Evolutionary conservation across 2,888 invertebrate species (phyloP).

Genomic region (Ecdyonurus torrentis): DNA sequence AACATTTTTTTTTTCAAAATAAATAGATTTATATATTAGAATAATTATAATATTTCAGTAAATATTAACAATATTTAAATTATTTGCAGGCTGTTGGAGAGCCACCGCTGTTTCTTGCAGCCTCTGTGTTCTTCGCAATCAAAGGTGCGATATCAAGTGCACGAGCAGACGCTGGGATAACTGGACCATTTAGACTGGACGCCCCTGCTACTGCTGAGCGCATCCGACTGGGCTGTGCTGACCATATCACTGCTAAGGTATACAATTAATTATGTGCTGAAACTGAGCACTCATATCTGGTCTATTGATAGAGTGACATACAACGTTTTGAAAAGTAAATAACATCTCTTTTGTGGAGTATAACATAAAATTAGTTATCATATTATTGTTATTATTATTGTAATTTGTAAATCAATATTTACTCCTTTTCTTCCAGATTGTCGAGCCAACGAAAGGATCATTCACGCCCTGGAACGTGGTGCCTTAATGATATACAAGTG

Average conservation of each 20-base stretch:
- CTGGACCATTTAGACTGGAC: conserved; percentile 20
- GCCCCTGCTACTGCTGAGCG: conserved; percentile 31
- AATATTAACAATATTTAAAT: neutral
- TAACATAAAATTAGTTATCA: too few species aligned
- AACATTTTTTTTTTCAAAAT: too few species aligned
- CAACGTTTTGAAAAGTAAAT: too few species aligned
- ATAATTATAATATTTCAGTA: too few species aligned
- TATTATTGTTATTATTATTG: neutral
- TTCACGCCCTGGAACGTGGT: conserved; percentile 49
- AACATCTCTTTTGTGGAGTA: too few species aligned
- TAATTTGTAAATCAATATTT: too few species aligned
- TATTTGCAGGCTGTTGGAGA: conserved; percentile 31
- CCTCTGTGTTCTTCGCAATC: conserved; percentile 31
- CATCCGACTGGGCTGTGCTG: conserved; percentile 31
- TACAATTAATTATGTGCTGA: neutral
- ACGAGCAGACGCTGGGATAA: conserved; percentile 23
- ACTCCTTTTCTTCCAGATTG: conserved; percentile 31
- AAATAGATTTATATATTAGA: too few species aligned
- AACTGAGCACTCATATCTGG: too few species aligned
- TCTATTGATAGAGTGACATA: too few species aligned
- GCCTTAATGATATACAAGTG: conserved; percentile 29
- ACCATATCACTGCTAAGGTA: conserved; percentile 25
- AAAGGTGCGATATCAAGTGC: conserved; percentile 29
- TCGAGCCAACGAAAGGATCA: conserved; percentile 32
- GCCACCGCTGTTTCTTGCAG: conserved; percentile 33